Evolutionary conservation across 2,888 invertebrate genomes (phyloP).

Genomic region (Drosophila multiciliata): DNA sequence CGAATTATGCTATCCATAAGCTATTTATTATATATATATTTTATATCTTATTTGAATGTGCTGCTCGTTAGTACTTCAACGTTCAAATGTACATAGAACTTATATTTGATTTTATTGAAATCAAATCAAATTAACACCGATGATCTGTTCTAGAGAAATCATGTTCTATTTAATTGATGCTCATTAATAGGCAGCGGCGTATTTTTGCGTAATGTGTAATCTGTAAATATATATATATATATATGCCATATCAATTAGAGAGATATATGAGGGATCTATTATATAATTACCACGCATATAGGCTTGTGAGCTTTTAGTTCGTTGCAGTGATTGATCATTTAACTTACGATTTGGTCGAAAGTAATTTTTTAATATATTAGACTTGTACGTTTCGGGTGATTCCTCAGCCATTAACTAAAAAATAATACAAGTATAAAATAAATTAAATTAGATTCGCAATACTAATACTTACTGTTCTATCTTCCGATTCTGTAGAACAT

Average conservation of each 20-base stretch:
- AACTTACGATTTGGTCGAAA: slow-evolving; percentile 88
- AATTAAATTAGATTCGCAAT: background rate
- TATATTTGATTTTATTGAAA: background rate
- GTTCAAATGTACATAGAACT: background rate
- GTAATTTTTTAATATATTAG: slow-evolving; percentile 89
- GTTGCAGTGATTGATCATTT: slow-evolving; percentile 86
- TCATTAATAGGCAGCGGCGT: slow-evolving; percentile 37
- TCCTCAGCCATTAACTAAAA: slow-evolving; percentile 14
- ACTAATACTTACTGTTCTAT: slow-evolving; percentile 21
- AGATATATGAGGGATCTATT: background rate
- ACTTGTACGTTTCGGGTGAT: slow-evolving; percentile 83
- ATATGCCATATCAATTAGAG: background rate
- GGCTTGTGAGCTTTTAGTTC: slow-evolving; percentile 86
- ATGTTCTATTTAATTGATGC: background rate
- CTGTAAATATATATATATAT: slow-evolving; percentile 17
- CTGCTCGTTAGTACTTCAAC: no score
- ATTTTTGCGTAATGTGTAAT: slow-evolving; percentile 26
- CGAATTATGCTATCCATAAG: no score
- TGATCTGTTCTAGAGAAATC: slow-evolving; percentile 5
- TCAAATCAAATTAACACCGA: no score
- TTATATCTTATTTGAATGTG: no score
- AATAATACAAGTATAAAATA: background rate
- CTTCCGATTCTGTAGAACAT: background rate
- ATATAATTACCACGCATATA: slow-evolving; percentile 61
- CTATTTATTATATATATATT: no score